These are phyloP conservation scores for Caenorhabditis japonica DNA, from an alignment of 2,888 invertebrate genomes.

Conservation along the genomic window DNA sequence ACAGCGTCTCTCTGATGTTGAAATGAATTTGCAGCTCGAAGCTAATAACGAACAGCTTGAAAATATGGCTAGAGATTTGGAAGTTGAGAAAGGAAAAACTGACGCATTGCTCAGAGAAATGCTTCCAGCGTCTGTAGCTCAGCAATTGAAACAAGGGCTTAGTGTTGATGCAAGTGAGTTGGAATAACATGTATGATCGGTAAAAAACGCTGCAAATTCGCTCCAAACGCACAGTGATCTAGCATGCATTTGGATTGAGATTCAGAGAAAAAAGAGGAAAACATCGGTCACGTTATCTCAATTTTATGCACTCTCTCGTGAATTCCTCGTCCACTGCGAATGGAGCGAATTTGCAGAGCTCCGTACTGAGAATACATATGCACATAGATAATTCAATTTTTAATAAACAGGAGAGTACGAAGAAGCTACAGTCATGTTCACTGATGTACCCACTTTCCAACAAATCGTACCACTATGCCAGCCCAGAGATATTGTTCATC, in stretches of 20 bases:
- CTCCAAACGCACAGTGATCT: no score
- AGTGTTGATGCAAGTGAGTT: constrained; percentile 74
- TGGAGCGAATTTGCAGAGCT: no score
- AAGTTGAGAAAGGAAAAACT: constrained; percentile 74
- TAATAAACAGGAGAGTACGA: constrained; percentile 66
- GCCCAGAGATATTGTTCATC: constrained; percentile 66
- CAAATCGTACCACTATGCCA: constrained; percentile 77
- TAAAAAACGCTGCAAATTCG: no score
- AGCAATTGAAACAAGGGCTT: constrained; percentile 76
- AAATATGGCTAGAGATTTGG: constrained; percentile 69
- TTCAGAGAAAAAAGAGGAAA: no score
- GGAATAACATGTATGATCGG: not conserved
- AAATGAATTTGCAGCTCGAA: constrained; percentile 73
- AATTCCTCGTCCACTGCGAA: no score
- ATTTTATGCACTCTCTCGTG: no score
- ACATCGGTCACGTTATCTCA: no score
- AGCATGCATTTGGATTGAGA: no score
- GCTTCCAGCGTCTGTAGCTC: constrained; percentile 77
- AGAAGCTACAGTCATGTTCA: constrained; percentile 77
- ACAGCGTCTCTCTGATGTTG: constrained; percentile 67
- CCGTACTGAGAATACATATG: no score
- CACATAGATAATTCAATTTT: no score
- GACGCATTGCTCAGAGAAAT: constrained; percentile 77
- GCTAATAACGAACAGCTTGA: constrained; percentile 73
- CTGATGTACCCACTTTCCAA: constrained; percentile 78